Conservation (phyloP, 2,113 vertebrate species). For the Heterochromis multidens region DNA sequence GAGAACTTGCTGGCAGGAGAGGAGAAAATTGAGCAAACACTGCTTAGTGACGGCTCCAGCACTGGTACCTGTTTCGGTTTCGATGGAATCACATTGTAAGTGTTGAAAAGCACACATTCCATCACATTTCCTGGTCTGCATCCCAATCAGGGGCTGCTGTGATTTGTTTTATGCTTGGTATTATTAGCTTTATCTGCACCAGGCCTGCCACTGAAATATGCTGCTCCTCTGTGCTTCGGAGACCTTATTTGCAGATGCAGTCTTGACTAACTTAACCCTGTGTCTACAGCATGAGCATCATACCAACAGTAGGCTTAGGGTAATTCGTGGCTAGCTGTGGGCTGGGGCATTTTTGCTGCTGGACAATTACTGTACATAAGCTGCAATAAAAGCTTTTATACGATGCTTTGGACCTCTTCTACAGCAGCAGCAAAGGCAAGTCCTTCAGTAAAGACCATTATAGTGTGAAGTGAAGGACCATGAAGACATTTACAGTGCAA, state of each 20-base stretch:
- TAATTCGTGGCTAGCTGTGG: neutral
- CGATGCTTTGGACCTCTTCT: neutral
- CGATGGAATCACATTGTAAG: constrained; percentile 62
- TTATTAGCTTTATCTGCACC: constrained; percentile 72
- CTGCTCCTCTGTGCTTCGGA: constrained; percentile 39
- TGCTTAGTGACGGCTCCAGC: neutral
- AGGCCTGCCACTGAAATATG: constrained; percentile 74
- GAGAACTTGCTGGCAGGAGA: neutral
- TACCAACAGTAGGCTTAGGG: constrained; percentile 4
- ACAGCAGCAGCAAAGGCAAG: constrained; percentile 4
- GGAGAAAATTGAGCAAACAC: neutral
- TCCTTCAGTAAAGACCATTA: neutral
- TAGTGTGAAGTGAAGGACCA: constrained; percentile 17
- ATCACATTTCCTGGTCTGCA: constrained; percentile 61
- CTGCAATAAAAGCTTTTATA: neutral
- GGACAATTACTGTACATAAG: constrained; percentile 20
- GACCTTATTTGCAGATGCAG: constrained; percentile 56
- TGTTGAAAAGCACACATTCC: constrained; percentile 77
- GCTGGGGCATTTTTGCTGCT: neutral
- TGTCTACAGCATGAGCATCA: neutral
- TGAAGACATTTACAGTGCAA: constrained; percentile 16
- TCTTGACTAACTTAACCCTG: constrained; percentile 56
- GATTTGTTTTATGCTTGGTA: constrained; percentile 60
- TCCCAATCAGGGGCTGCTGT: constrained; percentile 44
- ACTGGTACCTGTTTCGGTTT: constrained; percentile 66